A percentile compares a stretch with the other conserved stretches of the same genome.
These are phyloP conservation scores for Eristalis pertinax DNA, from an alignment of 2,888 invertebrate genomes.

Conservation along the genomic window DNA sequence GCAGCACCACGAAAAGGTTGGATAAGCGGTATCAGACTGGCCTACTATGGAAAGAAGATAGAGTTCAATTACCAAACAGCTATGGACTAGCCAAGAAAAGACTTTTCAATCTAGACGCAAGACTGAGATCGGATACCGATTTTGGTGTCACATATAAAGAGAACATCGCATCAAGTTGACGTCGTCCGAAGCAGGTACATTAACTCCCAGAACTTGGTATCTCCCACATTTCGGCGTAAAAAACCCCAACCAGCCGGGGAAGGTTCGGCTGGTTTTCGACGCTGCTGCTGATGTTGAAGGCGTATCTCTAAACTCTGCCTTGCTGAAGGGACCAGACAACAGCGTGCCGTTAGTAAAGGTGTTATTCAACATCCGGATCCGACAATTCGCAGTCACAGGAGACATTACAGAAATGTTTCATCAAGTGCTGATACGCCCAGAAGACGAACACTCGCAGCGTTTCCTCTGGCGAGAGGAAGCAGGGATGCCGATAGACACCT, in stretches of 20 bases:
- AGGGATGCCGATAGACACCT: slow-evolving; percentile 19
- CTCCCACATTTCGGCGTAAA: slow-evolving; percentile 71
- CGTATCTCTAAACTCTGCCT: slow-evolving; percentile 73
- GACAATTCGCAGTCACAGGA: slow-evolving; percentile 74
- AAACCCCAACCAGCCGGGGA: slow-evolving; percentile 72
- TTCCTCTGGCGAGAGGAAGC: slow-evolving; percentile 50
- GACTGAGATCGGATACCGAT: slow-evolving; percentile 48
- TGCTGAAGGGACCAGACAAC: too few relatives aligned
- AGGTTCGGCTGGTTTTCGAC: slow-evolving; percentile 73
- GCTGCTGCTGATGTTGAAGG: slow-evolving; percentile 72
- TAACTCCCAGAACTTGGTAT: slow-evolving; percentile 54
- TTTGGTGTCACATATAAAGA: slow-evolving; percentile 49
- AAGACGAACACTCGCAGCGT: slow-evolving; percentile 64
- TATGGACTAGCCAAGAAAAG: slow-evolving; percentile 41
- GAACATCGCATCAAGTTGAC: slow-evolving; percentile 50
- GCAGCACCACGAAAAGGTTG: not conserved
- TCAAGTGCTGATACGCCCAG: slow-evolving; percentile 11
- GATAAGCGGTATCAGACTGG: slow-evolving; percentile 10
- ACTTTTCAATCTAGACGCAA: slow-evolving; percentile 51
- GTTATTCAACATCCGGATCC: too few relatives aligned
- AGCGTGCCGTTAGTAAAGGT: too few relatives aligned
- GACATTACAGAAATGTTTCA: slow-evolving; percentile 73
- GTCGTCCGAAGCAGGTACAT: not conserved
- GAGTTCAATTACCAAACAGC: slow-evolving; percentile 30
- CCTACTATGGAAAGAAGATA: slow-evolving; percentile 44